Conservation (phyloP, 2,888 invertebrate species). For the Ophioninae sp. region DNA sequence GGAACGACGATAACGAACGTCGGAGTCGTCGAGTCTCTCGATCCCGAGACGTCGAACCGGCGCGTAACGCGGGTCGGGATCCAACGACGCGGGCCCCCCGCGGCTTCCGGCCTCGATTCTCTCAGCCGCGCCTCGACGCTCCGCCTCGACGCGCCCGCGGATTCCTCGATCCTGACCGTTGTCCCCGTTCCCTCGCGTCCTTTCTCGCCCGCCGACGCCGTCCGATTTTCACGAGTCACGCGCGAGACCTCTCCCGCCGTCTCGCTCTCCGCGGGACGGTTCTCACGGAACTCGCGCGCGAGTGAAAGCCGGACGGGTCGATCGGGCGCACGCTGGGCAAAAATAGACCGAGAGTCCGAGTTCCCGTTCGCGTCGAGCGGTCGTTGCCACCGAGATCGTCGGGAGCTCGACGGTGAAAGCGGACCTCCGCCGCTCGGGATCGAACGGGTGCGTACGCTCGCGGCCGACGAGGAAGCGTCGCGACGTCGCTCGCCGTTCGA, state of each 20-base stretch:
- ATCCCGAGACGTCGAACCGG: conserved; percentile 25
- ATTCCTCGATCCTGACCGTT: no score
- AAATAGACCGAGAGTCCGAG: not conserved
- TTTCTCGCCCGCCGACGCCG: no score
- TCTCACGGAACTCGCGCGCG: no score
- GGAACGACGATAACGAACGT: conserved; percentile 66
- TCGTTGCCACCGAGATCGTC: conserved; percentile 35
- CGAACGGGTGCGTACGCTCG: conserved; percentile 13
- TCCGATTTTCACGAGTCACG: no score
- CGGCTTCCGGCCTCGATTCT: conserved; percentile 47
- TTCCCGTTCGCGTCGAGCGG: conserved; percentile 8
- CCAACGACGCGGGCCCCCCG: conserved; percentile 32
- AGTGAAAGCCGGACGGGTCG: no score
- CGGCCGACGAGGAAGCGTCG: no score
- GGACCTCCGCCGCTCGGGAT: conserved; percentile 18
- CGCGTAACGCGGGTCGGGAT: not conserved
- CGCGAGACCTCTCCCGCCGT: no score
- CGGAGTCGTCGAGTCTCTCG: conserved; percentile 61
- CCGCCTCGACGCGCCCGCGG: no score
- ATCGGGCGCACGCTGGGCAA: not conserved
- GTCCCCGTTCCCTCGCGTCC: no score
- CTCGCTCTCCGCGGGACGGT: no score
- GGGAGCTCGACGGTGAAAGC: conserved; percentile 52
- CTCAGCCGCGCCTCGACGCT: conserved; percentile 9
- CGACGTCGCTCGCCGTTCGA: no score